Evolutionary conservation across 2,888 invertebrate species (phyloP).

Genomic region (Drosophila atroscutellata): DNA sequence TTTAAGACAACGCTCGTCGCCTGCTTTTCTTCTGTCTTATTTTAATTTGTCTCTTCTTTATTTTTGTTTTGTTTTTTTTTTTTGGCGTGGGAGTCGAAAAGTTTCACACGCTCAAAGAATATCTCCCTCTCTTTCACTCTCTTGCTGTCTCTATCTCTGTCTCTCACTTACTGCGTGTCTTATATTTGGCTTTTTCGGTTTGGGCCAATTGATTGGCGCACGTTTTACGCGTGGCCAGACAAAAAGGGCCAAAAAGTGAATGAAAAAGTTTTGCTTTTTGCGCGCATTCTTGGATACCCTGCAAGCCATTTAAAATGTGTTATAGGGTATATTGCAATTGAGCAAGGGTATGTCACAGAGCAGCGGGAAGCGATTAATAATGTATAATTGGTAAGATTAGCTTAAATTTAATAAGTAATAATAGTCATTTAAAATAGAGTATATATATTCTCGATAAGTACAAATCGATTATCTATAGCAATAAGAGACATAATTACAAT

Average conservation of each 20-base stretch:
- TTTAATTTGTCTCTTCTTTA: conserved; percentile 61
- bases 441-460: too few species aligned
- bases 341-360: not conserved
- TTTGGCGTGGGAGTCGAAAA: conserved; percentile 73
- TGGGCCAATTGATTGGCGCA: conserved; percentile 75
- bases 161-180: conserved; percentile 17
- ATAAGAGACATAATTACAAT: too few species aligned
- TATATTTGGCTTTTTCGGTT: conserved; percentile 11
- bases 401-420: too few species aligned
- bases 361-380: not conserved
- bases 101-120: conserved; percentile 63
- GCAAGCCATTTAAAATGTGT: not conserved
- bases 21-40: conserved; percentile 35
- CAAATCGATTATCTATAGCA: too few species aligned
- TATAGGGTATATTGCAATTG: not conserved
- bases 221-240: conserved; percentile 74
- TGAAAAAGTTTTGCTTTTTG: conserved; percentile 19
- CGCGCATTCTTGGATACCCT: conserved; percentile 1
- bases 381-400: too few species aligned
- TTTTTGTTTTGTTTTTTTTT: conserved; percentile 25
- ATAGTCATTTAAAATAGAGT: too few species aligned
- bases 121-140: conserved; percentile 7
- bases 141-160: conserved; percentile 8
- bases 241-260: conserved; percentile 20
- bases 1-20: conserved; percentile 63